These are phyloP conservation scores for Ctenoplectra terminalis DNA, from an alignment of 1,140 invertebrate genomes.

Conservation along the genomic window DNA sequence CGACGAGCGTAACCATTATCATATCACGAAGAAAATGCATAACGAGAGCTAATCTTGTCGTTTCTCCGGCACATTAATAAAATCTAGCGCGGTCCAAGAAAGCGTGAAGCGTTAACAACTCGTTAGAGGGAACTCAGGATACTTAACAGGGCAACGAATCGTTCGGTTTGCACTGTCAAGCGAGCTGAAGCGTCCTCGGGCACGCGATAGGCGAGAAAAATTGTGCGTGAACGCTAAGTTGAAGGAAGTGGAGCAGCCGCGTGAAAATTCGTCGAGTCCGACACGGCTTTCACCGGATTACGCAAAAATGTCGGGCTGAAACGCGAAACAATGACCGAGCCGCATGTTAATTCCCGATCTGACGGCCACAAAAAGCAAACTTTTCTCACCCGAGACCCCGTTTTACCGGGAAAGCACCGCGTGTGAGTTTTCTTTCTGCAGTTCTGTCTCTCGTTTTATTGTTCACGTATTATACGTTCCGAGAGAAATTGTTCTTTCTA, in stretches of 20 bases:
- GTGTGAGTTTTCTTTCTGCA: neutral
- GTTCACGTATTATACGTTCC: no score
- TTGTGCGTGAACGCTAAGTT: constrained; percentile 10
- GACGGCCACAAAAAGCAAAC: constrained; percentile 10
- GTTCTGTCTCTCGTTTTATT: neutral
- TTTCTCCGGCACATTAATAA: neutral
- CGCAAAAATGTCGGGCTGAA: constrained; percentile 46
- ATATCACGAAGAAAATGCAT: neutral
- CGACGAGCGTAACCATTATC: no score
- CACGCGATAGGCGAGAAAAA: constrained; percentile 20
- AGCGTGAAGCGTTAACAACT: constrained; percentile 8
- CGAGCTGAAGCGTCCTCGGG: no score
- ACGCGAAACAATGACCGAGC: constrained; percentile 61
- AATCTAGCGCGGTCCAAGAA: neutral
- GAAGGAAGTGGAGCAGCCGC: constrained; percentile 56
- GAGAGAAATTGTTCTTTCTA: no score
- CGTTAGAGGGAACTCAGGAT: no score
- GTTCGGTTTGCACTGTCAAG: no score
- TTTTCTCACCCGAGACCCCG: constrained; percentile 27
- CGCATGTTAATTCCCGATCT: constrained; percentile 29
- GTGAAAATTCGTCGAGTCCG: constrained; percentile 58
- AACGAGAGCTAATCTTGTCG: neutral
- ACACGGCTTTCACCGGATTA: constrained; percentile 65
- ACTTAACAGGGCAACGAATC: no score
- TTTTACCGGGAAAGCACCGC: neutral